Evolutionary conservation across 2,888 invertebrate species (phyloP).

Genomic region (Autographa pulchrina): DNA sequence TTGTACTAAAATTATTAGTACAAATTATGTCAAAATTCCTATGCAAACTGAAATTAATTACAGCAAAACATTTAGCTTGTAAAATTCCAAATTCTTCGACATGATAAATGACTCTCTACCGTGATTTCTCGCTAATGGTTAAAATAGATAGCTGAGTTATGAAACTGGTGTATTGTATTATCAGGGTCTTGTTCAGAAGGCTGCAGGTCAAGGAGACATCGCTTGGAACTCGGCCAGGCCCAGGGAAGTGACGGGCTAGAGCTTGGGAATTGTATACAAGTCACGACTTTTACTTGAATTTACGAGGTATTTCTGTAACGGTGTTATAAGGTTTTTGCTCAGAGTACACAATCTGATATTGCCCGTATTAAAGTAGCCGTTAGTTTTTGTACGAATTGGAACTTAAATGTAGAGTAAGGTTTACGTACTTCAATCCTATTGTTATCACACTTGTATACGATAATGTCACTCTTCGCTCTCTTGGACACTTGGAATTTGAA

Average conservation of each 20-base stretch:
- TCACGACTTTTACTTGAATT: constrained; percentile 2
- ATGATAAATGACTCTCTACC: constrained; percentile 40
- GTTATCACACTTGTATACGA: too few species aligned
- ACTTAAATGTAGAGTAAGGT: background rate
- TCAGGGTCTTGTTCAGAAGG: constrained; percentile 61
- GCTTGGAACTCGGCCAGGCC: constrained; percentile 70
- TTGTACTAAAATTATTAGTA: background rate
- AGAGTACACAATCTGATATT: background rate
- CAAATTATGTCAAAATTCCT: background rate
- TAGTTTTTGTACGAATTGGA: background rate
- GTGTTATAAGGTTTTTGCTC: background rate
- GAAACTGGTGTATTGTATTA: constrained; percentile 58
- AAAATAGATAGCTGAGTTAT: constrained; percentile 28
- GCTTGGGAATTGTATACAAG: constrained; percentile 32
- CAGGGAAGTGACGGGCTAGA: constrained; percentile 20
- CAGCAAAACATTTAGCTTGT: background rate
- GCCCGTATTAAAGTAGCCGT: background rate
- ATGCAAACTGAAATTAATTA: background rate
- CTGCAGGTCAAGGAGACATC: constrained; percentile 73
- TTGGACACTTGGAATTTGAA: too few species aligned
- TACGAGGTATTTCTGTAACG: background rate
- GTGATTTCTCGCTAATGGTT: constrained; percentile 33
- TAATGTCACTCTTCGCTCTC: too few species aligned
- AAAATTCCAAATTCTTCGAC: constrained; percentile 11
- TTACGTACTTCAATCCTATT: background rate